Evolutionary conservation across 2,113 vertebrate species (phyloP).

Genomic region (Chionodraco myersi): DNA sequence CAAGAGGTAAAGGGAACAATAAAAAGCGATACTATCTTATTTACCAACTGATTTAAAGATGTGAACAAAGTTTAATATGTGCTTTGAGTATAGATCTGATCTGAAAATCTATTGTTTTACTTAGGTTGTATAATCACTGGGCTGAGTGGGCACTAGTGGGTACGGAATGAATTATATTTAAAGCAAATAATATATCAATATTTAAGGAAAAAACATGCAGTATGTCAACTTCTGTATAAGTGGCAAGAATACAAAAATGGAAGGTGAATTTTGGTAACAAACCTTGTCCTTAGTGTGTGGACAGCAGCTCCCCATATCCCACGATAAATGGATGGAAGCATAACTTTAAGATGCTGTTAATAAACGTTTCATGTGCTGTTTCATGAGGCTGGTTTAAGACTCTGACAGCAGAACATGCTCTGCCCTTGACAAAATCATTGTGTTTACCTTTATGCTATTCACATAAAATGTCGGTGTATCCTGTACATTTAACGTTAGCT

Average conservation of each 20-base stretch:
- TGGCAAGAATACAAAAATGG: background rate
- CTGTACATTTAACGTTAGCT: background rate
- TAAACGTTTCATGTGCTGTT: background rate
- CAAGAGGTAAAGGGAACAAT: background rate
- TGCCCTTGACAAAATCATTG: background rate
- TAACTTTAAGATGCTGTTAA: background rate
- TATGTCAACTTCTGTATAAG: background rate
- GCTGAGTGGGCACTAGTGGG: too few species aligned
- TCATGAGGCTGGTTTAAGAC: background rate
- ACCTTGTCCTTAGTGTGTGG: constrained; percentile 58
- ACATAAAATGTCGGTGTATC: background rate
- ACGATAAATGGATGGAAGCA: constrained; percentile 35
- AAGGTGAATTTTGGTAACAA: background rate
- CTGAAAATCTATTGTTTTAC: background rate
- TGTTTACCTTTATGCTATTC: background rate
- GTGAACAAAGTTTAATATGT: background rate
- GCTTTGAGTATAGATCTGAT: background rate
- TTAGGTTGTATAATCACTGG: background rate
- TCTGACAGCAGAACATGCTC: background rate
- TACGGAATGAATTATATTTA: background rate
- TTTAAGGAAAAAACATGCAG: background rate
- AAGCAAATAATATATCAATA: background rate
- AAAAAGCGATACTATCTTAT: background rate
- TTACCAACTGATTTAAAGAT: background rate
- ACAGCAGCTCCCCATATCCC: constrained; percentile 59